phyloP scores from a whole-genome alignment of 2,888 invertebrate species.

The Dyspetes luteomarginatus region DNA sequence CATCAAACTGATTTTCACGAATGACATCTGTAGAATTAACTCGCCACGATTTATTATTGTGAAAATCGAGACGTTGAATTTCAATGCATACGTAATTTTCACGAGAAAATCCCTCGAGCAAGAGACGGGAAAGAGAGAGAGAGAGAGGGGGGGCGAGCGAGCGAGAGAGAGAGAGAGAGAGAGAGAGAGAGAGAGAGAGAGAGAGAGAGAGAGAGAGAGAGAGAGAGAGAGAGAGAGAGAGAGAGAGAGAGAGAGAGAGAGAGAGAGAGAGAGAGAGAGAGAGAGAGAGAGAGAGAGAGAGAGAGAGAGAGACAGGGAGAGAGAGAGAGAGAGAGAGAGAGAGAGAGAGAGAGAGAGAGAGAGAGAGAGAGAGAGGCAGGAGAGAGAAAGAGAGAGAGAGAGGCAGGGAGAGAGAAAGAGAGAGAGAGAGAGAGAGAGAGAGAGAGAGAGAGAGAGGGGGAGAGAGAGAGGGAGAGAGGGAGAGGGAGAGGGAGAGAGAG shows the following conservation, averaged over 20 bases:
- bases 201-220: conserved; percentile 9
- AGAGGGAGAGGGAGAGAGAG: conserved; percentile 10
- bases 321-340: background rate
- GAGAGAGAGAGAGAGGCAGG: conserved; percentile 7
- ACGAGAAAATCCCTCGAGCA: conserved; percentile 5
- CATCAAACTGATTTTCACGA: background rate
- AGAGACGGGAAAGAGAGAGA: background rate
- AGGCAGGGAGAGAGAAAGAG: conserved; percentile 3
- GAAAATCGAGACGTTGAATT: conserved; percentile 44
- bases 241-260: conserved; percentile 6
- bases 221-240: conserved; percentile 12
- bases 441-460: background rate
- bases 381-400: background rate
- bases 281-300: background rate
- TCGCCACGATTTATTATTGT: background rate
- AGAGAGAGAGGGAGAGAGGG: conserved; percentile 12
- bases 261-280: conserved; percentile 14
- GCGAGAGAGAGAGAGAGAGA: conserved; percentile 8
- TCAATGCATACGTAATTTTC: conserved; percentile 52
- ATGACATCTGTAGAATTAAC: background rate
- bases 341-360: conserved; percentile 18
- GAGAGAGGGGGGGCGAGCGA: conserved; percentile 6
- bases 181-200: background rate
- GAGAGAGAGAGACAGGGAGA: conserved; percentile 8
- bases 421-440: conserved; percentile 3